Percentiles rank a stretch among this genome's conserved stretches.
These are phyloP conservation scores for Dallia pectoralis DNA, from an alignment of 2,797 vertebrate genomes.

Conservation along the genomic window DNA sequence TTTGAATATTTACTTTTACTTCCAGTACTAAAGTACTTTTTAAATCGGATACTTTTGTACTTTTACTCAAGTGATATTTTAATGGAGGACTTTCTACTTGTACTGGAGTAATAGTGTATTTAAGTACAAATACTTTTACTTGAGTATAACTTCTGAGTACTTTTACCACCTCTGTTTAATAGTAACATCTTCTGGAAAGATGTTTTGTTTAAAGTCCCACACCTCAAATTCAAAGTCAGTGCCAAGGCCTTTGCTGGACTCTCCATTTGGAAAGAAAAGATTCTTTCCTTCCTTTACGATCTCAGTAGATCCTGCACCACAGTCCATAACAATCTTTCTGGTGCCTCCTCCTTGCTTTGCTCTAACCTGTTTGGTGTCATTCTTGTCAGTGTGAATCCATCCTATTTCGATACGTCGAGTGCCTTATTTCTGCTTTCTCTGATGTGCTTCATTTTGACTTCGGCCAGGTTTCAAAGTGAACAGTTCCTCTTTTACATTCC, in stretches of 20 bases:
- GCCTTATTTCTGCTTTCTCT: neutral
- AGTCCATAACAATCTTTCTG: constrained; percentile 28
- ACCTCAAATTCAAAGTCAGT: constrained; percentile 37
- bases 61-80: too few relatives aligned
- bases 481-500: constrained; percentile 13
- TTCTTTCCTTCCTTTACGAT: constrained; percentile 35
- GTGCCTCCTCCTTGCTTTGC: constrained; percentile 41
- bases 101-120: too few relatives aligned
- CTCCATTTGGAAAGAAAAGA: constrained; percentile 25
- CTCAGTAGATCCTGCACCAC: constrained; percentile 22
- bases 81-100: too few relatives aligned
- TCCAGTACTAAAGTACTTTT: too few relatives aligned
- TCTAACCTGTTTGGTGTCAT: constrained; percentile 21
- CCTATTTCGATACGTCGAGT: constrained; percentile 30
- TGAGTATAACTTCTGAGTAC: too few relatives aligned
- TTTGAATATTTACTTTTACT: too few relatives aligned
- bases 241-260: constrained; percentile 28
- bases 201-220: constrained; percentile 39
- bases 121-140: too few relatives aligned
- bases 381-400: constrained; percentile 28
- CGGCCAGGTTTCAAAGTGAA: constrained; percentile 8
- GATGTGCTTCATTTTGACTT: neutral
- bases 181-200: constrained; percentile 17
- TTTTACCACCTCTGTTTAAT: too few relatives aligned
- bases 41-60: too few relatives aligned